Evolutionary conservation across 2,797 vertebrate species (phyloP), one percentile per base, ranked within the genome.

Genomic region (Melanotaenia parkinsoni): DNA sequence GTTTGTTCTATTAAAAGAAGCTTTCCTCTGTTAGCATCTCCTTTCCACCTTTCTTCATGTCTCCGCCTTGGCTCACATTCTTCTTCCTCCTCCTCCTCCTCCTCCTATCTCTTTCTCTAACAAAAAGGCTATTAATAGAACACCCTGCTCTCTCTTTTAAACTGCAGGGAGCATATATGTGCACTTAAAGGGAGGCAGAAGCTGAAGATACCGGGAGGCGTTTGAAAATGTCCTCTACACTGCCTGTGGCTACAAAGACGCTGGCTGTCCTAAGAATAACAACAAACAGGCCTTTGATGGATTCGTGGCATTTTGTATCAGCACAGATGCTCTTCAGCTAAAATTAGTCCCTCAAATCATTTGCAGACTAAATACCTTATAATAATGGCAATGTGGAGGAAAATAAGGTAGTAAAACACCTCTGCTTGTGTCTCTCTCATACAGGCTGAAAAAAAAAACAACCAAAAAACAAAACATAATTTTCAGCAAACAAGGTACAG

Each of bases 91-190:
- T 83, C 38, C 38, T 33, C 8, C 74, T 86, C 63, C 70, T 75
- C 80, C 70, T 76, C 58, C 78, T 84, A 58, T 85, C 63, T 83
- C 70, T 89, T 85, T 86, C 86, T 74, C 80, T 71, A 84, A 88
- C 86, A 87, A 90, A 89, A 91, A 83, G 22, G 80, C 86, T 94
- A 93, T 93, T 91, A 93, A 91, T 94, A 94, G 90, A 82, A 76
- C 76, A 76, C 60, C 70, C 80, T 79, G 76, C 77, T 81, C 84
- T 81, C 75, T 77, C 84, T 84, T 82, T 86, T 80, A 85, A 90
- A 90, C 81, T 88, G 89, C 84, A 82, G 77, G 86, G 80, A 90
- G 74, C 80, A 81, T 89, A 89, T 86, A 87, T 72, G 72, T 81
- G 81, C 87, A 89, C 89, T 92, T 91, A 90, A 89, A 90, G 72